Evolutionary conservation across 23 tunicate genomes (phyloP).

Genomic region (Botrylloides violaceus): DNA sequence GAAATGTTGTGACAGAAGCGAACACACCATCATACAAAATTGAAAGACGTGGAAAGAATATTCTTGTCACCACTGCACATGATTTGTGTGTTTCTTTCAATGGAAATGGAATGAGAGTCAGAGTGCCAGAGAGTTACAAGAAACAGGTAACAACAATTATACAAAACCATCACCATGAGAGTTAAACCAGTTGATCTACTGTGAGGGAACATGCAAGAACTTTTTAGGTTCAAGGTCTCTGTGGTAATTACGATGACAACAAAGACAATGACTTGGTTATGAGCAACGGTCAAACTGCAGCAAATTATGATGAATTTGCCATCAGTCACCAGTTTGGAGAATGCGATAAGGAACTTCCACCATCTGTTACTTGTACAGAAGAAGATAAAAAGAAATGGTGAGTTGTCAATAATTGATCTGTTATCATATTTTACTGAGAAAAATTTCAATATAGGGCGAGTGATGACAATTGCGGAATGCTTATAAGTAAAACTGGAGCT

Average conservation of each 20-base stretch:
- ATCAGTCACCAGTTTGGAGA: conserved; percentile 15
- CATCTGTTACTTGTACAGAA: neutral
- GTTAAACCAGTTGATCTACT: neutral
- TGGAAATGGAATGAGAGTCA: conserved; percentile 49
- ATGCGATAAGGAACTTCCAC: conserved; percentile 18
- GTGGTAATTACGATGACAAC: conserved; percentile 18
- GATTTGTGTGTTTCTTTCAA: conserved; percentile 49
- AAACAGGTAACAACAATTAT: conserved; percentile 29
- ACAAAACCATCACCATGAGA: neutral
- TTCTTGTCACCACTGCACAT: conserved; percentile 27
- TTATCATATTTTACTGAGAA: neutral
- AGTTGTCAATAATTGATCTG: neutral
- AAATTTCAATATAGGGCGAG: neutral
- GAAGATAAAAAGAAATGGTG: conserved; percentile 22
- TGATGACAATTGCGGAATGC: conserved; percentile 12
- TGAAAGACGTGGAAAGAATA: conserved; percentile 14
- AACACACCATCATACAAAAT: conserved; percentile 13
- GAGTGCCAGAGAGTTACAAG: conserved; percentile 44
- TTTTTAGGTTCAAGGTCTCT: conserved; percentile 2
- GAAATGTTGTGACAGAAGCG: conserved; percentile 21
- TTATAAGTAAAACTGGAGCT: neutral
- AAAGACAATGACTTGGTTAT: conserved; percentile 17
- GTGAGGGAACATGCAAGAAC: neutral
- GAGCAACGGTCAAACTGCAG: conserved; percentile 6
- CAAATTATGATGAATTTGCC: neutral